These are phyloP conservation scores for Rousettus leschenaultii DNA, from an alignment of 2,113 vertebrate genomes.

Conservation along the genomic window DNA sequence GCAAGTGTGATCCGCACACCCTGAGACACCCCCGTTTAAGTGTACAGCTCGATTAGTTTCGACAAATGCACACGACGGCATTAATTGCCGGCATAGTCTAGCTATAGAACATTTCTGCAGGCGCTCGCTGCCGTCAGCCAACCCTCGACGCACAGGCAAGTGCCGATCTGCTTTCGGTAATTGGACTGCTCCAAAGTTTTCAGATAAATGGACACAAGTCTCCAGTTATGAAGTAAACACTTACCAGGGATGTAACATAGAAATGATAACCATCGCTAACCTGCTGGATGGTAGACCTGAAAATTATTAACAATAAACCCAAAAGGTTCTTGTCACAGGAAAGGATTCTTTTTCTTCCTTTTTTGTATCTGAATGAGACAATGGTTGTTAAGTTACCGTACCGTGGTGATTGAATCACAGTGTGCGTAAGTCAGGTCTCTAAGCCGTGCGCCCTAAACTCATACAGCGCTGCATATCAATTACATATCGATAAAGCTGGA, in stretches of 20 bases:
- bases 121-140: not conserved
- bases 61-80: not conserved
- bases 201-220: not conserved
- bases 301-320: not conserved
- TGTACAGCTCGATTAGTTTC: not conserved
- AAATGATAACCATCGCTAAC: too few relatives aligned
- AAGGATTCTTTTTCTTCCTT: not conserved
- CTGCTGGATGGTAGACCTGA: rapidly evolving
- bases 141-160: too few relatives aligned
- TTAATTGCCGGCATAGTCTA: not conserved
- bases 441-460: rapidly evolving
- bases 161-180: rapidly evolving
- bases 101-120: not conserved
- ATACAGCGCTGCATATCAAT: not conserved
- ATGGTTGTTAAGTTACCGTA: not conserved
- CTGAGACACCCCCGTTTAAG: not conserved
- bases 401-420: not conserved
- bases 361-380: too few relatives aligned
- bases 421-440: not conserved
- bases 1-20: not conserved
- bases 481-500: not conserved
- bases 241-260: rapidly evolving
- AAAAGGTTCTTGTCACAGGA: not conserved
- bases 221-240: too few relatives aligned
- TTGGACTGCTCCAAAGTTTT: not conserved